Base-by-base conservation (phyloP, 1,140 invertebrate species). In the Varroa destructor region DNA sequence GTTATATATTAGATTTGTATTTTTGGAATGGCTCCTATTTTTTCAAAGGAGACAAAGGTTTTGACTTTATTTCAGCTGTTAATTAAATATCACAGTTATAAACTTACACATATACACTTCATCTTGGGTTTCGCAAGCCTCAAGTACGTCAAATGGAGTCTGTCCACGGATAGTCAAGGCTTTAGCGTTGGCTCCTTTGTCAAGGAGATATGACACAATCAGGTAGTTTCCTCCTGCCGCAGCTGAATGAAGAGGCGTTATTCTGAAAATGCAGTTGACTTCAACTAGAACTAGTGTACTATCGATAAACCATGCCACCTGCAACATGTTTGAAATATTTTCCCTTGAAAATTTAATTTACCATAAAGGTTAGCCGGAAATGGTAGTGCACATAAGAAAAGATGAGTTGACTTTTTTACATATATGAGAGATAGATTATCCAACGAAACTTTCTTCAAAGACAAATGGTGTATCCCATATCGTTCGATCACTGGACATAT, bases 81-180 rank as follows among this genome's bases (percentile, higher is more conserved):
- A 25, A 25, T 25, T 25, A 25, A 25, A 25, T 25, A 25, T 25
- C 25, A 25, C 25, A 51, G 4, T 5, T 51, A 67, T 43, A 2
- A 12, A 67, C 61, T 67, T 40, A 67, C 61, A 67, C 12, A 67
- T 25, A 37, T 67, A 67, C 14, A 67, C 12, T 67, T 67, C 61
- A 40, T 67, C 61, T 46, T 67, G 61, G 14, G 61, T 67, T 67
- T 67, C 61, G 14, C 40, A 67, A n/a, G 46, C 61, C 37, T 67
- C 61, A 40, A 67, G 46, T 1, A 67, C 12, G 46, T 67, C 61
- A 46, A 67, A 67, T 36, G 61, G 40, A 12, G 14, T 67, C 36
- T 67, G 61, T 2, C 61, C 61, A 12, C 61, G 61, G 40, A 67
- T 67, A 12, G 61, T 67, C 2, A 67, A 37, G 61, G 61, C 61